Conservation (phyloP, 2,113 vertebrate genomes). For the Vanacampus margaritifer region DNA sequence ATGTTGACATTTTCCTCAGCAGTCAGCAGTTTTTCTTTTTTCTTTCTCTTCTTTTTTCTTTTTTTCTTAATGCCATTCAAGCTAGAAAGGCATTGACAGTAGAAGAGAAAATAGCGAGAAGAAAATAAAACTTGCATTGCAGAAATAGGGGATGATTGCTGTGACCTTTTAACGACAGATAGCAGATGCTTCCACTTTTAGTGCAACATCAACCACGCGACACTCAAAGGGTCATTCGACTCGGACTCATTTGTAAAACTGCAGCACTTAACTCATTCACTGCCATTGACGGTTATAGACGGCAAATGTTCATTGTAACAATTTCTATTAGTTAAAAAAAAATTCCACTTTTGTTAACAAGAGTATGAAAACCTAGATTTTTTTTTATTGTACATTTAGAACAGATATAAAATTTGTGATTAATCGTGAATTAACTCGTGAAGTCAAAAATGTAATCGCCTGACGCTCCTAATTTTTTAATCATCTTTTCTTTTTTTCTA, state of each 20-base stretch:
- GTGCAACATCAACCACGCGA: slow-evolving; percentile 17
- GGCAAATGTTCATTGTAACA: no score
- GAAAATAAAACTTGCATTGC: slow-evolving; percentile 18
- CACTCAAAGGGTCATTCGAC: slow-evolving; percentile 21
- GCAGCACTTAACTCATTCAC: no score
- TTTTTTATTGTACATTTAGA: no score
- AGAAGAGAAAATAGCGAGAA: slow-evolving; percentile 15
- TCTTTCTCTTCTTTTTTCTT: slow-evolving; percentile 10
- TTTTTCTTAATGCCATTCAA: slow-evolving; percentile 11
- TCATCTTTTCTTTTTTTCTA: no score
- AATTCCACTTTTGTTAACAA: no score
- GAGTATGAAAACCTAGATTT: no score
- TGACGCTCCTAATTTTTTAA: no score
- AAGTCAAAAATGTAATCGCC: no score
- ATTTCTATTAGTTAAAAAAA: no score
- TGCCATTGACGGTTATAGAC: no score
- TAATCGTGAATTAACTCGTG: no score
- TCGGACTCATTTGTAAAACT: slow-evolving; percentile 18
- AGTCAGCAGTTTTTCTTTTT: slow-evolving; percentile 20
- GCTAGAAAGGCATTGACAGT: slow-evolving; percentile 15
- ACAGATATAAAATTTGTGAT: no score
- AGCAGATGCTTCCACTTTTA: slow-evolving; percentile 21
- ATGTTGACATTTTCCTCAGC: slow-evolving; percentile 19
- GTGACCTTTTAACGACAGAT: slow-evolving; percentile 49
- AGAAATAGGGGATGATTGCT: slow-evolving; percentile 12